A percentile compares a stretch with the other conserved stretches of the same genome.
Conservation (phyloP, 1,140 invertebrate species). For the Drosophila lacertosa region DNA sequence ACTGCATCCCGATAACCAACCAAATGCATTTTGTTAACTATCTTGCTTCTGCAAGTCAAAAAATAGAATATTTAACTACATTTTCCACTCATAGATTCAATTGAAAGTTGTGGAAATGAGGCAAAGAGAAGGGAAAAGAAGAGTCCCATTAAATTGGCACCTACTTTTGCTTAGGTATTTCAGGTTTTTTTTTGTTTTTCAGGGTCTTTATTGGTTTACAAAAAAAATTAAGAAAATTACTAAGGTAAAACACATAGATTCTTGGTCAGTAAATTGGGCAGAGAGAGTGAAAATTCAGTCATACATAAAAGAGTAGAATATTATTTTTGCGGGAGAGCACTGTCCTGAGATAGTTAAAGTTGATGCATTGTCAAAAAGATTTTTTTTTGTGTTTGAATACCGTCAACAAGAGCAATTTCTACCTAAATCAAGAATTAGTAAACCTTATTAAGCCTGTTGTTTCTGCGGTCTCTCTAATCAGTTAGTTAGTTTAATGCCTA, state of each 20-base stretch:
- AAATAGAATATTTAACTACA: neutral
- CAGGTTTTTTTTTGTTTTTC: neutral
- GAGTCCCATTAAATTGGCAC: neutral
- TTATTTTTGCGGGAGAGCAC: neutral
- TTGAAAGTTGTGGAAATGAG: conserved; percentile 13
- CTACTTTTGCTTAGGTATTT: neutral
- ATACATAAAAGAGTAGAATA: neutral
- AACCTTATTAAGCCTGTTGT: neutral
- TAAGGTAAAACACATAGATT: conserved; percentile 64
- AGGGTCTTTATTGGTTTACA: conserved; percentile 2
- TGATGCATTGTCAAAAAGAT: neutral
- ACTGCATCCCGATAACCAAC: conserved; percentile 28
- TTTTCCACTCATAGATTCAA: conserved; percentile 4
- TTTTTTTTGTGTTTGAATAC: neutral
- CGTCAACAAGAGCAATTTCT: neutral
- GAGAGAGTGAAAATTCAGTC: conserved; percentile 2
- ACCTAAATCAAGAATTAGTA: neutral
- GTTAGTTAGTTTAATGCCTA: neutral
- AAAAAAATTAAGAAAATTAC: conserved; percentile 36
- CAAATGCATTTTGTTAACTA: conserved; percentile 8
- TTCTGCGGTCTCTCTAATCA: neutral
- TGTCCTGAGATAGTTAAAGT: conserved; percentile 1
- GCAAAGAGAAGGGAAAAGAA: conserved; percentile 1
- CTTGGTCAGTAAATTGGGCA: conserved; percentile 60
- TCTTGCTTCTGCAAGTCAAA: conserved; percentile 16